These are phyloP conservation scores for Phenganax subtilis DNA, from an alignment of 92 coral and sea anemone species.

Conservation along the genomic window DNA sequence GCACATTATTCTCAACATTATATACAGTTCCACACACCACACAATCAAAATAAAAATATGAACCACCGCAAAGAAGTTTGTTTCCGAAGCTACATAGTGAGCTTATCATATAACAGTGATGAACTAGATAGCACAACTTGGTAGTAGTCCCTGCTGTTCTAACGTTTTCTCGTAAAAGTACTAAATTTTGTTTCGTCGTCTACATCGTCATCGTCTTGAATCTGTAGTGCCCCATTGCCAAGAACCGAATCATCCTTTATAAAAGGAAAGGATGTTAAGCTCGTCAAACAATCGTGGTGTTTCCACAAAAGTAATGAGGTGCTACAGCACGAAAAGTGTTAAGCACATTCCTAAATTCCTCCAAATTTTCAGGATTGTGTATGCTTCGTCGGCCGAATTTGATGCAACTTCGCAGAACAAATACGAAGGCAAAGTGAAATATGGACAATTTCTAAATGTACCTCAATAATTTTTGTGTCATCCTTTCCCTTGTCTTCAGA, in stretches of 20 bases:
- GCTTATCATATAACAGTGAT: neutral
- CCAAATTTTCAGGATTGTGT: neutral
- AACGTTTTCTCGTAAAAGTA: constrained; percentile 26
- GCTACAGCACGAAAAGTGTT: too few relatives aligned
- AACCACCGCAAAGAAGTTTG: too few relatives aligned
- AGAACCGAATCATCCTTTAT: neutral
- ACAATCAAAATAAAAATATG: too few relatives aligned
- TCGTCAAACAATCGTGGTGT: neutral
- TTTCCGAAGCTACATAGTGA: neutral
- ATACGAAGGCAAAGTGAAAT: too few relatives aligned
- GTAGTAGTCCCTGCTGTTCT: neutral
- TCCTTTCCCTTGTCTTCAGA: neutral
- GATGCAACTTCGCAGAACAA: neutral
- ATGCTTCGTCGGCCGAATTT: neutral
- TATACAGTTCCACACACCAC: too few relatives aligned
- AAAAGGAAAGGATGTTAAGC: neutral
- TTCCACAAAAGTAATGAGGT: too few relatives aligned
- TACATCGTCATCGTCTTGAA: constrained; percentile 18
- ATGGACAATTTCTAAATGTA: neutral
- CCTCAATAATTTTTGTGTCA: neutral
- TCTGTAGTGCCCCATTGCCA: constrained; percentile 17
- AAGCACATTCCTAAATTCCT: neutral
- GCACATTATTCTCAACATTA: too few relatives aligned
- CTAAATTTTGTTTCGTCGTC: constrained; percentile 27
- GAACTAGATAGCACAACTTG: neutral